A percentile compares a stretch with the other conserved stretches of the same genome.
Evolutionary conservation across 2,113 vertebrate genomes (phyloP).

Genomic region (Tretioscincus oriximinensis): DNA sequence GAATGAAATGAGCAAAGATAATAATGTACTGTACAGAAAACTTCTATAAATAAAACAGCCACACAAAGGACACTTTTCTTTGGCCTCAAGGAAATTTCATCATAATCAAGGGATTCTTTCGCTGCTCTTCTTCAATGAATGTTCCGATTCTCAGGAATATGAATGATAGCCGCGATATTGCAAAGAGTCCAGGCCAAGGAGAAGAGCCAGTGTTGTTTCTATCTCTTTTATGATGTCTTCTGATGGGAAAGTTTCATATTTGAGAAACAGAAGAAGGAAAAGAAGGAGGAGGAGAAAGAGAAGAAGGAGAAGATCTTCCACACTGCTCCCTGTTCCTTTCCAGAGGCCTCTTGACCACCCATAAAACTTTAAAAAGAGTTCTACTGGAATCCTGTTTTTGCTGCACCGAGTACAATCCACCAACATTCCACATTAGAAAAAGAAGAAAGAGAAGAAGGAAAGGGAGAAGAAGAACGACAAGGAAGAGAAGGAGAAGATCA

Average conservation of each 20-base stretch:
- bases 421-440: too few relatives aligned
- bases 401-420: too few relatives aligned
- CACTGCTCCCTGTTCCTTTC: too few relatives aligned
- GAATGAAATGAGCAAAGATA: neutral
- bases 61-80: slow-evolving; percentile 34
- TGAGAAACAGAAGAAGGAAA: neutral
- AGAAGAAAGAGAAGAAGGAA: too few relatives aligned
- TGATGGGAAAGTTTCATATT: neutral
- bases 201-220: too few relatives aligned
- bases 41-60: slow-evolving; percentile 34
- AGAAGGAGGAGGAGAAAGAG: too few relatives aligned
- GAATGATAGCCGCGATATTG: neutral
- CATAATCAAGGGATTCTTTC: slow-evolving; percentile 14
- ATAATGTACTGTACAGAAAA: neutral
- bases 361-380: too few relatives aligned
- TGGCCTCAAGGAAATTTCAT: slow-evolving; percentile 34
- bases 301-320: too few relatives aligned
- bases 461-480: too few relatives aligned
- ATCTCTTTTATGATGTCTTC: neutral
- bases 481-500: too few relatives aligned
- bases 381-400: too few relatives aligned
- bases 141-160: neutral
- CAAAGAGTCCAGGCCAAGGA: neutral
- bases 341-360: too few relatives aligned
- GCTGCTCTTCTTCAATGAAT: slow-evolving; percentile 8